These are phyloP conservation scores for Erebia aethiops DNA, from an alignment of 2,888 invertebrate genomes.

Conservation along the genomic window DNA sequence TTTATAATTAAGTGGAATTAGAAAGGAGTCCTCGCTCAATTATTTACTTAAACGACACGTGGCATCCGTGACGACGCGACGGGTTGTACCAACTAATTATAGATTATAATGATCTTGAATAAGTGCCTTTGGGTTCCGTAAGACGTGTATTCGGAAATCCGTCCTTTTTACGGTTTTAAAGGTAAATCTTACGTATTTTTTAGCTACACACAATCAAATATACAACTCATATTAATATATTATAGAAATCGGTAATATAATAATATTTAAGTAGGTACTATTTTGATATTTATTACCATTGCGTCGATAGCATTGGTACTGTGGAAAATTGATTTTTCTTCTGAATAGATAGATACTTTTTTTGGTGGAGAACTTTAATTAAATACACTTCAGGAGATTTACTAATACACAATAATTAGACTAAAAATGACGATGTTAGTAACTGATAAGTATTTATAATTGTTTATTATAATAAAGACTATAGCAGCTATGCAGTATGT, in stretches of 20 bases:
- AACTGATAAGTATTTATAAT: not conserved
- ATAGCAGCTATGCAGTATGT: not conserved
- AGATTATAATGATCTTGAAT: not conserved
- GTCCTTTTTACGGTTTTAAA: conserved; percentile 18
- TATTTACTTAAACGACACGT: not conserved
- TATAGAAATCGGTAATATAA: too few relatives aligned
- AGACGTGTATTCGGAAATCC: conserved; percentile 24
- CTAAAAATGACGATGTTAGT: not conserved
- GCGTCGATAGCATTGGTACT: too few relatives aligned
- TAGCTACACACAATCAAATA: not conserved
- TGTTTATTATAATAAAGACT: not conserved
- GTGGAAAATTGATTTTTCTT: too few relatives aligned
- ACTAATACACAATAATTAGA: not conserved
- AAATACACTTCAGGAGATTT: not conserved
- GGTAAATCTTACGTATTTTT: not conserved
- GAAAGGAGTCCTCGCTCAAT: conserved; percentile 6
- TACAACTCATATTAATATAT: too few relatives aligned
- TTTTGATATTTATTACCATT: too few relatives aligned
- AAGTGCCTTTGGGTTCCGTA: conserved; percentile 33
- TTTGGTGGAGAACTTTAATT: not conserved
- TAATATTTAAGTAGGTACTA: too few relatives aligned
- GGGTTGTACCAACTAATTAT: not conserved
- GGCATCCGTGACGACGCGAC: not conserved
- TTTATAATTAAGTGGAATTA: conserved; percentile 4
- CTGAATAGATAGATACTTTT: not conserved